Base-by-base conservation (phyloP, 64 coral and sea anemone genomes). In the Orbicella faveolata region DNA sequence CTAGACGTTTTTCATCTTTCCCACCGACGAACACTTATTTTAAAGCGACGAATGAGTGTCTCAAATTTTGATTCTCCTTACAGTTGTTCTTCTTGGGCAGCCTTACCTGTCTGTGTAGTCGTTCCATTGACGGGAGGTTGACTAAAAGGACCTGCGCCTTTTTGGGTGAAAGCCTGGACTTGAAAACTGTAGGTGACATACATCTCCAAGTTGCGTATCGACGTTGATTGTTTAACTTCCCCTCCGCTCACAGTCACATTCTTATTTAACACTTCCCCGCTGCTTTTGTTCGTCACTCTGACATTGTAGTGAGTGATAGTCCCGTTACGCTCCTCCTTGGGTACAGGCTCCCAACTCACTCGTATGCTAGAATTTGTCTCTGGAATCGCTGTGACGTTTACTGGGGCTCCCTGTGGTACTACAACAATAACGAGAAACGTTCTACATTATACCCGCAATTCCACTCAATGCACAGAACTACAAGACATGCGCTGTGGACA, bases 41-140 rank as follows among this genome's bases (percentile, higher is more conserved):
- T 48, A 48, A 48, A 48, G 44, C 44, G 44, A 48, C 44, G 44
- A 48, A 48, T 48, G 44, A 3, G 44, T 2, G 5, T 48, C 44
- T 48, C 5, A 5, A 6, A 3, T 48, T 48, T 48, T 48, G 44
- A 48, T 48, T 48, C 5, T 48, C 44, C 44, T 48, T 48, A 48
- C 44, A 48, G 2, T 48, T 3, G 2, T 48, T 48, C 44, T 48
- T 48, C 44, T 48, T 59, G 55, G 13, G 55, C 9, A 15, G 12
- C 6, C 36, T 9, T 84, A 84, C 81, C 61, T n/a, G 36, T 84
- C 21, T 84, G 81, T 15, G 13, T 84, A 21, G 81, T 84, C 23
- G 63, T 69, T 25, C 9, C 20, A 63, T 48, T 48, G 15, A 70
- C 55, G 2, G 15, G 36, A 51, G 34, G 16, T 20, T 34, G 6